Percentiles rank a stretch among this genome's conserved stretches.
Conservation (phyloP, 2,113 vertebrate species). For the Silurus glanis region DNA sequence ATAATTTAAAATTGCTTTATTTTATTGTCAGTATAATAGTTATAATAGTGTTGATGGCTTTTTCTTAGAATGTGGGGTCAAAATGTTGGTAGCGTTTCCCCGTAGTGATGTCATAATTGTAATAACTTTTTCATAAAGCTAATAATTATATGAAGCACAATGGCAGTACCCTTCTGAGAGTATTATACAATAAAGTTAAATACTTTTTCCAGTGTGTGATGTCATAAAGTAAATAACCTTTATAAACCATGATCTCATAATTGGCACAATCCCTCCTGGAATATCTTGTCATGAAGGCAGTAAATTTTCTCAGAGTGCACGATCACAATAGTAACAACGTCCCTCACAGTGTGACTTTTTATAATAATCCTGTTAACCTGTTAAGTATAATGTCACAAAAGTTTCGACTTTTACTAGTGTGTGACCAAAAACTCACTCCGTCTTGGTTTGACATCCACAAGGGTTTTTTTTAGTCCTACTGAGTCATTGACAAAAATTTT, state of each 20-base stretch:
- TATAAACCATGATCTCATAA: too few species aligned
- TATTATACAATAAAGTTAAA: too few species aligned
- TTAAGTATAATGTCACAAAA: neutral
- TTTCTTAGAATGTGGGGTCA: neutral
- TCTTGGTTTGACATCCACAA: neutral
- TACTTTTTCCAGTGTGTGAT: too few species aligned
- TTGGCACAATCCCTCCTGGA: too few species aligned
- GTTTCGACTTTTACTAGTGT: neutral
- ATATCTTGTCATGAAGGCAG: too few species aligned
- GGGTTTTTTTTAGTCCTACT: neutral
- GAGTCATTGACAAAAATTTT: neutral
- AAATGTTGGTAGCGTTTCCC: neutral
- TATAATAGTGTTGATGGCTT: neutral
- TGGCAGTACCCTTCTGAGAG: neutral
- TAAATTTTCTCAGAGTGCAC: too few species aligned
- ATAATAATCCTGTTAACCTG: too few species aligned
- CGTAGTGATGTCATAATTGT: neutral
- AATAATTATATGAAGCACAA: too few species aligned
- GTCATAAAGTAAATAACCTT: neutral
- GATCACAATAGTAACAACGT: neutral
- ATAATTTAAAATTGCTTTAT: too few species aligned
- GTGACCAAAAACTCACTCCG: neutral
- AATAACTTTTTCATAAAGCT: too few species aligned
- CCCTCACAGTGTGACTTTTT: neutral
- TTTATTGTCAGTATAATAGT: too few species aligned